Evolutionary conservation across 2,113 vertebrate genomes (phyloP).

Genomic region (Malurus elegans): DNA sequence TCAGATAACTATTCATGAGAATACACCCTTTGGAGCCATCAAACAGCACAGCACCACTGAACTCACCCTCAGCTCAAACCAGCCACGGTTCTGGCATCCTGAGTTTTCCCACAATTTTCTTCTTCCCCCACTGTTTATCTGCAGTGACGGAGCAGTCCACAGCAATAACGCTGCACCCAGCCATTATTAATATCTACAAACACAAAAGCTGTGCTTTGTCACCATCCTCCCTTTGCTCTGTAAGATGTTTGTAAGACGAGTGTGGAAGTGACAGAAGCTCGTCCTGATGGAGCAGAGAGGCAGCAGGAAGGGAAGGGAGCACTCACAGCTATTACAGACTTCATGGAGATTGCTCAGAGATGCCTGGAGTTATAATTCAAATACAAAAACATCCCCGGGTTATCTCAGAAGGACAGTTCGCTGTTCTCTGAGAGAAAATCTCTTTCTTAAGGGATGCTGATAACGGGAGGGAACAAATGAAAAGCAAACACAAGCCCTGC

Average conservation of each 20-base stretch:
- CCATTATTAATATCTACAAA: neutral
- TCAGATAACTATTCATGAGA: neutral
- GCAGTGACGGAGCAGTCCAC: neutral
- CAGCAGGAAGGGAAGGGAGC: neutral
- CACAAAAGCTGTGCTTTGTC: conserved; percentile 1
- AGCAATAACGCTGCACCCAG: neutral
- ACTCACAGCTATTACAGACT: conserved; percentile 15
- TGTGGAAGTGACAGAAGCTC: neutral
- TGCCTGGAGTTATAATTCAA: conserved; percentile 7
- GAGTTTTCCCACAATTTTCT: neutral
- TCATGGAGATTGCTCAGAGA: neutral
- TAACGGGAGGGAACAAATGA: conserved; percentile 29
- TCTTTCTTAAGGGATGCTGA: conserved; percentile 9
- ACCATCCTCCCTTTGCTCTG: neutral
- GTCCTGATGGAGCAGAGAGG: neutral
- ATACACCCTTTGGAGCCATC: neutral
- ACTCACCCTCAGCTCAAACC: neutral
- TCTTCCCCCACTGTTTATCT: neutral
- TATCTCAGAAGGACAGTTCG: neutral
- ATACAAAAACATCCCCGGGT: conserved; percentile 22
- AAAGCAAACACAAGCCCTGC: neutral
- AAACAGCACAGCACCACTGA: neutral
- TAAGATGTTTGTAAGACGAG: neutral
- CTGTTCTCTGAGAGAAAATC: neutral
- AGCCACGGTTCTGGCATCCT: neutral